Conservation (phyloP, 2,113 vertebrate genomes). For the Siniperca knerii region DNA sequence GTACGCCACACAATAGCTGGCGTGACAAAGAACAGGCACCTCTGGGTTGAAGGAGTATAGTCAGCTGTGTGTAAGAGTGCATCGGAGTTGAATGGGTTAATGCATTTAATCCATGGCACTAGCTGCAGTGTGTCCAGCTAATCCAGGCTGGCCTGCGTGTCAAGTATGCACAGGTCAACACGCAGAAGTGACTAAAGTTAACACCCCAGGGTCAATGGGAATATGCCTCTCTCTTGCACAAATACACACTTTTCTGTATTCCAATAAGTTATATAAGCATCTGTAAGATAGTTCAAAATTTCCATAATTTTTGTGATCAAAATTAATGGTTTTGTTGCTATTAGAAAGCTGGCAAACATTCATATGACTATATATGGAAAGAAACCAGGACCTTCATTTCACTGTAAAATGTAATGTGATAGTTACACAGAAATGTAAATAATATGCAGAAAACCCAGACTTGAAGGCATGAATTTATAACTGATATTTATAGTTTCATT, state of each 20-base stretch:
- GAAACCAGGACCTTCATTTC: neutral
- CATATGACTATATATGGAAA: slow-evolving; percentile 1
- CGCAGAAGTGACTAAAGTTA: slow-evolving; percentile 46
- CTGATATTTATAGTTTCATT: slow-evolving; percentile 52
- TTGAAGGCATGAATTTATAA: slow-evolving; percentile 28
- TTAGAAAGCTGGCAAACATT: slow-evolving; percentile 22
- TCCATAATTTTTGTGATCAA: neutral
- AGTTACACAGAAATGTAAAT: slow-evolving; percentile 44
- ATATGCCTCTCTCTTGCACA: neutral
- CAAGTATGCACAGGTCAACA: slow-evolving; percentile 62
- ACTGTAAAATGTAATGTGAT: slow-evolving; percentile 35
- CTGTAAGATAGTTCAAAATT: neutral
- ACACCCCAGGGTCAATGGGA: slow-evolving; percentile 54
- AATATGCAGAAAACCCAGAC: slow-evolving; percentile 11
- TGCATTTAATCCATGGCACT: slow-evolving; percentile 72
- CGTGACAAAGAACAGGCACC: slow-evolving; percentile 70
- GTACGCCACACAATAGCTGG: slow-evolving; percentile 77
- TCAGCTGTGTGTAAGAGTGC: slow-evolving; percentile 70
- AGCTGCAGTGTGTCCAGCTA: slow-evolving; percentile 73
- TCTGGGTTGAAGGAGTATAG: slow-evolving; percentile 41
- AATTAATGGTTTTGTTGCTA: slow-evolving; percentile 10
- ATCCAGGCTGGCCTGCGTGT: slow-evolving; percentile 66
- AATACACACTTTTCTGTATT: slow-evolving; percentile 11
- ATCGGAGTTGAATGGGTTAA: slow-evolving; percentile 64
- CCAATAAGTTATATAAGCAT: slow-evolving; percentile 31